Base-by-base conservation (phyloP, 2,888 invertebrate species). In the Agonopterix subpropinquella region DNA sequence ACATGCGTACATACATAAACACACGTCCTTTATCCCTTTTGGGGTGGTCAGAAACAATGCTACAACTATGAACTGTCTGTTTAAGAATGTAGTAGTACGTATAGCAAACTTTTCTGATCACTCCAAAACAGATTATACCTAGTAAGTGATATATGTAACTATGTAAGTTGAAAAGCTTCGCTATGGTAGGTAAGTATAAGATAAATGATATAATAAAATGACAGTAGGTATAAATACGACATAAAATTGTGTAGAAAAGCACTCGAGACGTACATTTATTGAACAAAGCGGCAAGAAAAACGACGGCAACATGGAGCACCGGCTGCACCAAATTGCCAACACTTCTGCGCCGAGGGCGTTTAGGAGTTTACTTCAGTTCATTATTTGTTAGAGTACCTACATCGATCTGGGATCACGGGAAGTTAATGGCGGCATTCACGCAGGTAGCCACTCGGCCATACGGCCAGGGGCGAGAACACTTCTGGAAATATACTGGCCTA, bases 261-360 rank as follows among this genome's bases (percentile, higher is more conserved):
- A 65, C 70, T 76, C 69, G 58, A 63, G 64, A 62, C 73, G 69
- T 70, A 78, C 80, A 79, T 81, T 81, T 80, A 81, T 80, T 75
- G 77, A 79, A 79, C 76, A 74, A 77, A 78, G 77, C 67, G 73
- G 73, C 71, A 73, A 75, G 80, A 81, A 80, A 83, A 81, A 82
- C 76, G 83, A 68, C 69, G 74, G 72, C 72, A 75, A 79, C 80
- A 78, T 73, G 70, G 73, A 67, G 73, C 70, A 62, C 82, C 85
- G 77, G 80, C 70, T 86, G 82, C 69, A 72, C 76, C 67, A 73
- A 83, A 85, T 83, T 77, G 80, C 80, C 78, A 73, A 76, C 83
- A 80, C 79, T 75, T 74, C 70, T 58, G 72, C 65, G 73, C 74
- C 72, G 64, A 61, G 65, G 71, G 73, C 78, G 74, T 69, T 77